A percentile compares a stretch with the other conserved stretches of the same genome.
Evolutionary conservation across 2,888 invertebrate genomes (phyloP).

Genomic region (Hemistola chrysoprasaria): DNA sequence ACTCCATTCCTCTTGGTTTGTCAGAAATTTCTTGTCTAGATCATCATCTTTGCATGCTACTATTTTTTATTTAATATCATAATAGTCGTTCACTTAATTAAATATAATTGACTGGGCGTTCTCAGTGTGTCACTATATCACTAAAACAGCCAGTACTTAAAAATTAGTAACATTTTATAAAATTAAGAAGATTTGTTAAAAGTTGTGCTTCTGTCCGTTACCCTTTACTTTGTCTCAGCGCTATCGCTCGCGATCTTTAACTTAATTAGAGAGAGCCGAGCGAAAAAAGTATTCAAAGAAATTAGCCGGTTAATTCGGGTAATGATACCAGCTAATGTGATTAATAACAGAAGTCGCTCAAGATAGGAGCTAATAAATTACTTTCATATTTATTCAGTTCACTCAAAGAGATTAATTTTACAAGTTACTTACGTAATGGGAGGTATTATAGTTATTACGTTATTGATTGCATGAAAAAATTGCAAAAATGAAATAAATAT

Average conservation of each 20-base stretch:
- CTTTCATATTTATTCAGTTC: conserved; percentile 18
- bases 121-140: too few relatives aligned
- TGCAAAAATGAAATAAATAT: too few relatives aligned
- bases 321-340: conserved; percentile 55
- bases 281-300: conserved; percentile 64
- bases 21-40: too few relatives aligned
- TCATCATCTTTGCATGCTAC: too few relatives aligned
- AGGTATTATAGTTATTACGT: too few relatives aligned
- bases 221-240: conserved; percentile 14
- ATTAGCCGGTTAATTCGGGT: conserved; percentile 60
- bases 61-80: too few relatives aligned
- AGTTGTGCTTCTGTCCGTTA: conserved; percentile 13
- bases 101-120: too few relatives aligned
- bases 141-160: too few relatives aligned
- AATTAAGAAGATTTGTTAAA: conserved; percentile 13
- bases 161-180: too few relatives aligned
- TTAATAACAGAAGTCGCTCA: conserved; percentile 35
- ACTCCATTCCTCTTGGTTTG: too few relatives aligned
- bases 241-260: conserved; percentile 54
- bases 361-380: conserved; percentile 19
- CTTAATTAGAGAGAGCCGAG: conserved; percentile 59
- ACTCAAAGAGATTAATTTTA: conserved; percentile 17
- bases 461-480: too few relatives aligned
- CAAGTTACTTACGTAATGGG: not conserved
- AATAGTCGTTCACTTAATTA: too few relatives aligned